phyloP scores from a whole-genome alignment of 2,113 vertebrate genomes.

The Psilopogon haemacephalus region DNA sequence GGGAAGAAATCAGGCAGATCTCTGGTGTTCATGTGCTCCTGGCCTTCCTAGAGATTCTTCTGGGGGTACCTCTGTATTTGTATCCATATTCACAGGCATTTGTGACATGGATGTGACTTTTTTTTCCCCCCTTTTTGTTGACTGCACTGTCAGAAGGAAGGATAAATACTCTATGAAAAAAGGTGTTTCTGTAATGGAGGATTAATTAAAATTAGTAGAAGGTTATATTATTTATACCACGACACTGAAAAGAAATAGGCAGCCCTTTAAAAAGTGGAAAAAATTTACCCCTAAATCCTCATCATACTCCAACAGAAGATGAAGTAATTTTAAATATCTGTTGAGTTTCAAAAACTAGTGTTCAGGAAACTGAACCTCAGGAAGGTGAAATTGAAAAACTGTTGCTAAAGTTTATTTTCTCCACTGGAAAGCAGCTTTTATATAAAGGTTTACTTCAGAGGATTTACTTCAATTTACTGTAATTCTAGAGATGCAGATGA shows the following conservation, averaged over 20 bases:
- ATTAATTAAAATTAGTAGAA: slow-evolving; percentile 51
- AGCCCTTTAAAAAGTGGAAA: not conserved
- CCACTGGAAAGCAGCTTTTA: not conserved
- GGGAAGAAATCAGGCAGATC: not conserved
- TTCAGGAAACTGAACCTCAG: not conserved
- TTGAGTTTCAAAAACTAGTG: not conserved
- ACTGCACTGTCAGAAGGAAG: slow-evolving; percentile 30
- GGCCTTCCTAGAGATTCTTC: not conserved
- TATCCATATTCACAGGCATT: not conserved
- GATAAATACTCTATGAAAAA: not conserved
- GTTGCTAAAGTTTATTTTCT: not conserved
- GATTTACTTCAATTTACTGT: not conserved
- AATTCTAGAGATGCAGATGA: not conserved
- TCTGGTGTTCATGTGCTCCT: not conserved
- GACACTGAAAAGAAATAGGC: not conserved
- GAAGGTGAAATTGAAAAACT: not conserved
- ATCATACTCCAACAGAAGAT: not conserved
- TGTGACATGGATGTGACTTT: not conserved
- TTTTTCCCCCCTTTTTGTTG: not conserved
- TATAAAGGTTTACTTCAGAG: not conserved
- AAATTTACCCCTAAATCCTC: not conserved
- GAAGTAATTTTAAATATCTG: not conserved
- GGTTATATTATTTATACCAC: slow-evolving; percentile 29
- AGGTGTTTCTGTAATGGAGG: not conserved
- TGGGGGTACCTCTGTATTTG: not conserved